phyloP scores from a whole-genome alignment of 2,797 vertebrate species.

The Florisuga fusca region DNA sequence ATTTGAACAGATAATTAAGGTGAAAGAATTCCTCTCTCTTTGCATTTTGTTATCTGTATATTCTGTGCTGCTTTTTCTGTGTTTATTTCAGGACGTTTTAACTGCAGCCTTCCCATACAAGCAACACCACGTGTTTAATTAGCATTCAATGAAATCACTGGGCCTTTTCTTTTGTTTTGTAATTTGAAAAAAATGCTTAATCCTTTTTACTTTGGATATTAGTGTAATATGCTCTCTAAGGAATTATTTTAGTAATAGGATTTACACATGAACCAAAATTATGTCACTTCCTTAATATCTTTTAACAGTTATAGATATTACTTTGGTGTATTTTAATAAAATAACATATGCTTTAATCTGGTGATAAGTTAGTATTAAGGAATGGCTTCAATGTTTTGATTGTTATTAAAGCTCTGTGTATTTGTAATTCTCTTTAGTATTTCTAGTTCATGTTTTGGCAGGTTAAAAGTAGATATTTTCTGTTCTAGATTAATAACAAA shows the following conservation, averaged over 20 bases:
- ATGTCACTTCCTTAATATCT: not conserved
- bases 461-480: not conserved
- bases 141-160: not conserved
- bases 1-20: constrained; percentile 98
- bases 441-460: not conserved
- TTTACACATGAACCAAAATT: not conserved
- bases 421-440: not conserved
- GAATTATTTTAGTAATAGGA: not conserved
- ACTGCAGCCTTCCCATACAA: not conserved
- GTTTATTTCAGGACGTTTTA: not conserved
- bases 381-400: not conserved
- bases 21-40: constrained; percentile 53
- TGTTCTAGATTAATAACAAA: not conserved
- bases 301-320: not conserved
- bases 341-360: not conserved
- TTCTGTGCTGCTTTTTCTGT: not conserved
- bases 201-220: not conserved
- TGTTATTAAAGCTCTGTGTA: not conserved
- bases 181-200: not conserved
- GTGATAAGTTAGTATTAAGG: not conserved
- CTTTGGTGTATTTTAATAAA: not conserved
- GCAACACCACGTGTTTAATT: not conserved
- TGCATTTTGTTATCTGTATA: not conserved
- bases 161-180: not conserved
- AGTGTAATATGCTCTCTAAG: not conserved